Base-by-base conservation (phyloP, 2,888 invertebrate genomes). In the Notodonta dromedarius region DNA sequence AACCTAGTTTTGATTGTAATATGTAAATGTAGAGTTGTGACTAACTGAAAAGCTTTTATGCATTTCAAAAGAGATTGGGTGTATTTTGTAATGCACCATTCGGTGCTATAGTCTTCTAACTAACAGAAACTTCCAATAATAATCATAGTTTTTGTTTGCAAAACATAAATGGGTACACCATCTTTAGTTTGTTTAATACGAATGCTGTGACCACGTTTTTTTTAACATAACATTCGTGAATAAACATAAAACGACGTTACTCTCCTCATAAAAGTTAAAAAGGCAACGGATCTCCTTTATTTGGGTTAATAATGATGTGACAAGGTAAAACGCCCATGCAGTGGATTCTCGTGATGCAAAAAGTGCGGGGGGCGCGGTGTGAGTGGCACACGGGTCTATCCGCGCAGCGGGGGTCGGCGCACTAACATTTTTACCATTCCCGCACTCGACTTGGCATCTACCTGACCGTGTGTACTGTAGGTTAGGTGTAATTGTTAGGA, bases 301-400 rank as follows among this genome's bases (percentile, higher is more conserved):
- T 63, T 60, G 63, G 57, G 65, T 77, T 77, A 81, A 77, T 79
- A 79, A 77, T 79, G 71, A 76, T 68, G 73, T 72, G 78, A 77
- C 78, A 74, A 75, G 75, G 73, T 75, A 69, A 60, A 74, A 76
- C 68, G 70, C 73, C 73, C 67, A 71, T 65, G 70, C 65, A 57
- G 64, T 66, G 58, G 59, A 66, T 61, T 56, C 56, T 56, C 13
- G 14, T 60, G 65, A 61, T 71, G 80, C 80, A 80, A 85, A 82
- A 82, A 80, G 80, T 67, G 73, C 61, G 71, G 71, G 75, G 71
- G 74, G 76, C 75, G 73, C 77, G 74, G 78, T 75, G 77, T 87
- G 90, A 92, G 90, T 91, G 91, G 91, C 91, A 86, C 79, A 79
- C 82, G 80, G 80, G 81, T 71, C 79, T 80, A 79, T 75, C 77